Evolutionary conservation across 2,888 invertebrate species (phyloP), one percentile per base, ranked within the genome.

Genomic region (Xanthorhoe designata): DNA sequence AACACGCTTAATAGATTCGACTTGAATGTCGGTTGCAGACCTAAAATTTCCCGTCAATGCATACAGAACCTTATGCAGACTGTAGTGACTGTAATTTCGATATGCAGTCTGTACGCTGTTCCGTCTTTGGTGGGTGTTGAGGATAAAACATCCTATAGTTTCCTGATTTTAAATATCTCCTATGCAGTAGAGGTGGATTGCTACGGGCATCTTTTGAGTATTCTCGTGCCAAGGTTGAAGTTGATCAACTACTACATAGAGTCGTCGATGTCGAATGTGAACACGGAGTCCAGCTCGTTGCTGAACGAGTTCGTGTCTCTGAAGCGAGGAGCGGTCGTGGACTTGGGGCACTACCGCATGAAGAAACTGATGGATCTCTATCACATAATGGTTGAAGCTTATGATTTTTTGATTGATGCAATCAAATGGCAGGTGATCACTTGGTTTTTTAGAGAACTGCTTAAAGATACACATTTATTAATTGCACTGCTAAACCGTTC

Each of bases 371-470:
- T 88, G 83, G 80, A 87, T 53, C 76, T 87, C 7, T 89, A 89
- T 66, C 80, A 88, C 32, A 80, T 80, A 24, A 72, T 85, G 17
- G 84, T 86, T 9, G 83, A 80, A 62, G 74, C 85, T n/a, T 85
- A 85, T 45, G 82, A 85, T 54, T 81, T 67, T 66, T 76, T 90
- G 61, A 82, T 84, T 42, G 84, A 86, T 63, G 85, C 89, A 0
- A 80, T 89, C 19, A 89, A 88, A 71, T 90, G 88, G 88, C 88
- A 89, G 88, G 90, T 89, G 47, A 47, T 2, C 4, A 47, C 38
- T 13, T 32, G 2, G 32, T 7, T 32, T 5, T 32, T 32, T 1
- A 32, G 8, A 32, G 6, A 32, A 32, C 32, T 32, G 32, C 6
- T 24, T 3, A 24, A 24, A 24, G 5, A 24, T 24, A 24, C 24